phyloP scores from a whole-genome alignment of 1,140 invertebrate species.

The Drosophila yakuba region DNA sequence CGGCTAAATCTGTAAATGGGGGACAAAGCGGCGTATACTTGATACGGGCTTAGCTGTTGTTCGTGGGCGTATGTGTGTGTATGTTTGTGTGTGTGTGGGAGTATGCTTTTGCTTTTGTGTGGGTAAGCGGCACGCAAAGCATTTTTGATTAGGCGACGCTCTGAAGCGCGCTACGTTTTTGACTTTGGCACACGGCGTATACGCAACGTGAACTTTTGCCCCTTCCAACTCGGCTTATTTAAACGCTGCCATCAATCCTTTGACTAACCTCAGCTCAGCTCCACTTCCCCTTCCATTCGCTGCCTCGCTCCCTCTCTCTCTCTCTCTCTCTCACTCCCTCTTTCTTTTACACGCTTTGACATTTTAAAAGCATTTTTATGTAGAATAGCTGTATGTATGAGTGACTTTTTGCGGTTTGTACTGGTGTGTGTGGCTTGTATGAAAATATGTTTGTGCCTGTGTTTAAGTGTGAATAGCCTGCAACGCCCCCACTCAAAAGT shows the following conservation, averaged over 20 bases:
- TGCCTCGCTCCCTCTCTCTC: neutral
- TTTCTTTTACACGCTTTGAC: slow-evolving; percentile 77
- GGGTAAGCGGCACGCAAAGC: slow-evolving; percentile 69
- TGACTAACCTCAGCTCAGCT: slow-evolving; percentile 38
- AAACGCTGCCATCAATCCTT: slow-evolving; percentile 76
- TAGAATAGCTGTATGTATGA: slow-evolving; percentile 40
- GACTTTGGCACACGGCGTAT: slow-evolving; percentile 67
- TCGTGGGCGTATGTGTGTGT: neutral
- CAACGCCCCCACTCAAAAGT: slow-evolving; percentile 22
- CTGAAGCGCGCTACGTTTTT: slow-evolving; percentile 56
- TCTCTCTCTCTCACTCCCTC: neutral
- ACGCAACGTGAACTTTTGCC: slow-evolving; percentile 70
- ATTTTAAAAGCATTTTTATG: slow-evolving; percentile 83
- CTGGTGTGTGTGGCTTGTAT: slow-evolving; percentile 11
- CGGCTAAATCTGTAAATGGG: slow-evolving; percentile 41
- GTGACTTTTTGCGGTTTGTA: slow-evolving; percentile 68
- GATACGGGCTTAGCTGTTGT: slow-evolving; percentile 36
- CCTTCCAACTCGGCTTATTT: slow-evolving; percentile 46
- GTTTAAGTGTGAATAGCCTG: slow-evolving; percentile 49
- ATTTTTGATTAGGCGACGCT: slow-evolving; percentile 78
- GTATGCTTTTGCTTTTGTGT: slow-evolving; percentile 6
- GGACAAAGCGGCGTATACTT: slow-evolving; percentile 62
- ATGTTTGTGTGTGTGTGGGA: slow-evolving; percentile 1
- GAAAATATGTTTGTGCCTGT: slow-evolving; percentile 30
- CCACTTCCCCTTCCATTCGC: too few species aligned